Evolutionary conservation across 2,888 invertebrate species (phyloP).

Genomic region (Globia sparganii): DNA sequence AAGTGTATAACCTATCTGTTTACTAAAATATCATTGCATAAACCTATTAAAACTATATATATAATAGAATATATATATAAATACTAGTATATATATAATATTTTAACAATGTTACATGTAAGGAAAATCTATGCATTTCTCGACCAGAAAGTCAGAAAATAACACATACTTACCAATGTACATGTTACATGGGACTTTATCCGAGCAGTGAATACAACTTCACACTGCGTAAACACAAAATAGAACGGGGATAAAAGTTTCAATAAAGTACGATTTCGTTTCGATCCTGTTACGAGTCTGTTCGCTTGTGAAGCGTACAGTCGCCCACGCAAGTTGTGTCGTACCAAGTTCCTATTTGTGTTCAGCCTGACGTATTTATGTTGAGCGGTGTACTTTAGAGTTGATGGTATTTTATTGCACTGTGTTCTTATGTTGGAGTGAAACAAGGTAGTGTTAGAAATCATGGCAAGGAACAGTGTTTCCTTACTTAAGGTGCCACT

Average conservation of each 20-base stretch:
- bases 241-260: slow-evolving; percentile 61
- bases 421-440: background rate
- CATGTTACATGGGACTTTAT: slow-evolving; percentile 30
- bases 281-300: slow-evolving; percentile 44
- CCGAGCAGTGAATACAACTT: slow-evolving; percentile 33
- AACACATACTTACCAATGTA: slow-evolving; percentile 1
- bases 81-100: no score
- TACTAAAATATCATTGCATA: no score
- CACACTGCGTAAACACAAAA: slow-evolving; percentile 62
- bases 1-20: no score
- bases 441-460: background rate
- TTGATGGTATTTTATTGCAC: slow-evolving; percentile 4
- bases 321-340: slow-evolving; percentile 45
- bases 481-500: background rate
- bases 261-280: slow-evolving; percentile 64
- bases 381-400: slow-evolving; percentile 22
- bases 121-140: background rate
- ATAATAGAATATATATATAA: no score
- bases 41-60: no score
- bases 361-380: slow-evolving; percentile 40
- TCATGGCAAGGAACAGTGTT: background rate
- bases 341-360: slow-evolving; percentile 50
- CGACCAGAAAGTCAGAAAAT: slow-evolving; percentile 1
- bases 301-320: slow-evolving; percentile 33
- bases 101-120: no score